These are phyloP conservation scores for Alentia gelatinosa DNA, from an alignment of 2,888 invertebrate genomes.

Conservation along the genomic window DNA sequence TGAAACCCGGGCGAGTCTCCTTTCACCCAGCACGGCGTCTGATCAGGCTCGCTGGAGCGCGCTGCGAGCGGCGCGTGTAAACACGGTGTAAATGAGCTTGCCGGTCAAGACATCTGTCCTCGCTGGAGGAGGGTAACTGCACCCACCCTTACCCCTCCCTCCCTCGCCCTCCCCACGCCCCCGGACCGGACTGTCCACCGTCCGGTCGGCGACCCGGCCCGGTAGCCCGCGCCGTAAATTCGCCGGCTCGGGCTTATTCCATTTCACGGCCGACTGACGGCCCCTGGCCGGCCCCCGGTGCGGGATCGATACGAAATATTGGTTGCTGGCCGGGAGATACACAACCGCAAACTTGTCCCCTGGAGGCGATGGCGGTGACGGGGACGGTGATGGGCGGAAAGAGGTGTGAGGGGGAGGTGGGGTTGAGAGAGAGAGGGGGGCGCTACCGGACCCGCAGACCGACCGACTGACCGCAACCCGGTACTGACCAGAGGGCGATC, in stretches of 20 bases:
- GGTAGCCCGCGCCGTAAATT: neutral
- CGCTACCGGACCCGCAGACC: neutral
- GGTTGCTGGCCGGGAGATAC: constrained; percentile 21
- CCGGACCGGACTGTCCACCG: neutral
- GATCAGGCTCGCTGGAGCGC: no score
- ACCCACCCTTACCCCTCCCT: neutral
- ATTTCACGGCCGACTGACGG: constrained; percentile 24
- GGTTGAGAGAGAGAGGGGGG: neutral
- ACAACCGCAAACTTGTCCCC: constrained; percentile 39
- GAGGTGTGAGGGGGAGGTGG: neutral
- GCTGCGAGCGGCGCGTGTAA: no score
- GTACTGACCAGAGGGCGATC: neutral
- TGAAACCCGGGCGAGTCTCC: no score
- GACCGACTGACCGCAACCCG: neutral
- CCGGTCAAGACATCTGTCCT: neutral
- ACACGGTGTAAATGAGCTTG: neutral
- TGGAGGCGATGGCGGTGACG: neutral
- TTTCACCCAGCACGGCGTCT: no score
- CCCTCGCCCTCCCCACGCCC: neutral
- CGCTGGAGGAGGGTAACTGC: neutral
- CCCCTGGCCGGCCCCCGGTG: neutral
- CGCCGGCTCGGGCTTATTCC: constrained; percentile 23
- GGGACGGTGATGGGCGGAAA: neutral
- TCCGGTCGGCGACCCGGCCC: neutral
- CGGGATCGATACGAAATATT: constrained; percentile 12